Percentiles rank a stretch among this genome's conserved stretches.
Evolutionary conservation across 2,797 vertebrate genomes (phyloP).

Genomic region (Florisuga fusca): DNA sequence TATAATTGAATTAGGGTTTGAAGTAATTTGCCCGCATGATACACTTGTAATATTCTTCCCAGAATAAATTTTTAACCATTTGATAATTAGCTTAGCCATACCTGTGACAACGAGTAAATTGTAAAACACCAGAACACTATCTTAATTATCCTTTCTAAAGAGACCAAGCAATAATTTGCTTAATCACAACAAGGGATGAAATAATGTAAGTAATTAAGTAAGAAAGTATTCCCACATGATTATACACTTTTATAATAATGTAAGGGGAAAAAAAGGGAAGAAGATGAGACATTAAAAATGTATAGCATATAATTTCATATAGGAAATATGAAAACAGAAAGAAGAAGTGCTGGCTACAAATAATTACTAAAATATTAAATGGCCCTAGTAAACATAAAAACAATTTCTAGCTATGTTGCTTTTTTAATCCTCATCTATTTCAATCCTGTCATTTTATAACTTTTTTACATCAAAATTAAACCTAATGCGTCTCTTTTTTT

Average conservation of each 20-base stretch:
- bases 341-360: neutral
- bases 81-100: slow-evolving; percentile 71
- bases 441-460: neutral
- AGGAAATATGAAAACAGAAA: neutral
- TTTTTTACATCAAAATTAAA: slow-evolving; percentile 12
- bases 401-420: neutral
- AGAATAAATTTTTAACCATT: slow-evolving; percentile 72
- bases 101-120: slow-evolving; percentile 73
- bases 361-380: slow-evolving; percentile 4
- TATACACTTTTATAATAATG: slow-evolving; percentile 18
- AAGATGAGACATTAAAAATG: slow-evolving; percentile 10
- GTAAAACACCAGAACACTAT: slow-evolving; percentile 64
- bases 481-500: neutral
- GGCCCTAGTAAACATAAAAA: neutral
- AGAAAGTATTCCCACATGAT: slow-evolving; percentile 67
- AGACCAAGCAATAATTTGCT: slow-evolving; percentile 65
- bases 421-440: neutral
- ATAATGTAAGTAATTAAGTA: slow-evolving; percentile 70
- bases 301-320: neutral
- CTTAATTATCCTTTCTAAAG: slow-evolving; percentile 76
- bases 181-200: slow-evolving; percentile 70
- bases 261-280: neutral
- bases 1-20: slow-evolving; percentile 34
- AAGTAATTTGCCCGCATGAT: slow-evolving; percentile 9
- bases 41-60: slow-evolving; percentile 26